Conservation (phyloP, 23 tunicate species). For the Aplidium turbinatum region DNA sequence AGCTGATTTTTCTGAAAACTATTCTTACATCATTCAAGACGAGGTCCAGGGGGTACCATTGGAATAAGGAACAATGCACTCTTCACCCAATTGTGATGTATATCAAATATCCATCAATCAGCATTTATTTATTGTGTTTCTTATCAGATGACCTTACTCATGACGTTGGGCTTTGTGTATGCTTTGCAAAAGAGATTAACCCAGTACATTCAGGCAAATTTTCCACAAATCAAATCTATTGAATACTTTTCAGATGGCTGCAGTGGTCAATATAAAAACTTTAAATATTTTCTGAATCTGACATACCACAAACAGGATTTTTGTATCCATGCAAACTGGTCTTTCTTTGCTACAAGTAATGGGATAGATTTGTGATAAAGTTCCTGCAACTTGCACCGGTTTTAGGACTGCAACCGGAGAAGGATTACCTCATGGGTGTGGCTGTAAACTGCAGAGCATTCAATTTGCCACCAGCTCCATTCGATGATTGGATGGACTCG, state of each 20-base stretch:
- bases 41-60: background rate
- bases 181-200: background rate
- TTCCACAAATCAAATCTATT: background rate
- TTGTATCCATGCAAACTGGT: no score
- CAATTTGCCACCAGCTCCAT: no score
- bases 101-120: background rate
- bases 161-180: slow-evolving; percentile 8
- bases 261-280: slow-evolving; percentile 34
- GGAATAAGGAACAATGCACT: slow-evolving; percentile 10
- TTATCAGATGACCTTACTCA: slow-evolving; percentile 25
- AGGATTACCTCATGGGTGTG: no score
- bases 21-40: no score
- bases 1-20: no score
- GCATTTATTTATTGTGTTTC: slow-evolving; percentile 8
- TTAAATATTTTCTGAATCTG: background rate
- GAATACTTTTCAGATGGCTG: slow-evolving; percentile 28
- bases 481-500: no score
- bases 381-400: no score
- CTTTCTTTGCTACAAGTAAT: no score
- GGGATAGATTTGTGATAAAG: no score
- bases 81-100: background rate
- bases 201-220: background rate
- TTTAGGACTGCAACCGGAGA: no score
- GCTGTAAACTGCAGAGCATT: no score
- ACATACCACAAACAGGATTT: slow-evolving; percentile 21